phyloP scores from a whole-genome alignment of 37 sponge, comb jelly and placozoan genomes.

The Cliona cf. orientalis region DNA sequence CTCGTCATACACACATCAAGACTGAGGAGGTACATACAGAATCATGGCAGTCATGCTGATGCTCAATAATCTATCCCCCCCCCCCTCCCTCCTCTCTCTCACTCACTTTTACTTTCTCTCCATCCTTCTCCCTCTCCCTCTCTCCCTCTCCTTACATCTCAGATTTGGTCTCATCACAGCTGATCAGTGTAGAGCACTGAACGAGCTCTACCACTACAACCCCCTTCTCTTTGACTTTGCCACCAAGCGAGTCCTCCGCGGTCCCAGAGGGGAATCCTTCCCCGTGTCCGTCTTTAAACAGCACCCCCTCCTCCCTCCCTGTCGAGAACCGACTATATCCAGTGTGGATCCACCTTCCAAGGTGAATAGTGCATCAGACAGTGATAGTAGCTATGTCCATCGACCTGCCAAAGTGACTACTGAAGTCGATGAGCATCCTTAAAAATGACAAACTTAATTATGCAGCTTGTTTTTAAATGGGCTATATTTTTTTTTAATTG shows the following conservation, averaged over 20 bases:
- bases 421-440: no score
- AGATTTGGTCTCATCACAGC: constrained; percentile 54
- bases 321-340: no score
- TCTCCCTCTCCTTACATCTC: background rate
- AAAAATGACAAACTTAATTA: no score
- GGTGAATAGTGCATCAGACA: no score
- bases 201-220: constrained; percentile 89
- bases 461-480: no score
- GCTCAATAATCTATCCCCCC: background rate
- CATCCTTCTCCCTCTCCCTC: background rate
- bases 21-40: constrained; percentile 8
- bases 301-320: constrained; percentile 76
- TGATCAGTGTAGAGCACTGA: constrained; percentile 44
- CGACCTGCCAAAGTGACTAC: no score
- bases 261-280: constrained; percentile 60
- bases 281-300: constrained; percentile 71
- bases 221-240: constrained; percentile 86
- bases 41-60: background rate
- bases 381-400: no score
- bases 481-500: no score
- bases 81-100: background rate
- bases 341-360: no score
- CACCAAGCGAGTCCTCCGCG: constrained; percentile 62
- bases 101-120: background rate
- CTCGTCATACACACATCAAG: constrained; percentile 65